A percentile compares a stretch with the other conserved stretches of the same genome.
These are phyloP conservation scores for Lota lota DNA, from an alignment of 2,113 vertebrate genomes.

Conservation along the genomic window DNA sequence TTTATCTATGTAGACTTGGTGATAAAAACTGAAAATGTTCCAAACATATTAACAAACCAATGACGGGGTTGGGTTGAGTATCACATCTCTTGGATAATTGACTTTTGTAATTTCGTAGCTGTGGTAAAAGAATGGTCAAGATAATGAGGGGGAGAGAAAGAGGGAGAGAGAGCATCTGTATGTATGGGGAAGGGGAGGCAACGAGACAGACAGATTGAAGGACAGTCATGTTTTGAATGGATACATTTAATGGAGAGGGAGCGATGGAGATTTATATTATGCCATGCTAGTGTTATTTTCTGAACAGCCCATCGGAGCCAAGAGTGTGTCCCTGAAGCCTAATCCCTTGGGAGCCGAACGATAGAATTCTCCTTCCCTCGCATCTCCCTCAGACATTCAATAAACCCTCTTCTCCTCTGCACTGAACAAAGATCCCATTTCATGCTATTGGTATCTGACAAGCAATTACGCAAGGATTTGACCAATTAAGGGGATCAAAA, in stretches of 20 bases:
- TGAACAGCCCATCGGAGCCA: conserved; percentile 25
- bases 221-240: not conserved
- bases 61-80: too few relatives aligned
- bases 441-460: conserved; percentile 32
- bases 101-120: too few relatives aligned
- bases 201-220: not conserved
- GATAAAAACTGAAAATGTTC: not conserved
- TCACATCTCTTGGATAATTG: too few relatives aligned
- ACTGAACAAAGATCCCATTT: conserved; percentile 31
- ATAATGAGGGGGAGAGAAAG: not conserved
- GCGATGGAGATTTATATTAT: conserved; percentile 47
- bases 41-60: too few relatives aligned
- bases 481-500: conserved; percentile 47
- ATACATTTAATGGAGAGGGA: not conserved
- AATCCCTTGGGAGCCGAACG: conserved; percentile 32
- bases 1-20: not conserved
- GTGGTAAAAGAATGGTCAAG: not conserved
- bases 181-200: conserved; percentile 4
- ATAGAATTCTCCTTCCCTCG: conserved; percentile 10
- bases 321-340: conserved; percentile 13
- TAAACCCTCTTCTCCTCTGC: conserved; percentile 4
- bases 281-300: conserved; percentile 40
- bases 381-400: not conserved
- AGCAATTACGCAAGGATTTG: conserved; percentile 52
- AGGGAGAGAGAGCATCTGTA: not conserved